Evolutionary conservation across 2,888 invertebrate species (phyloP), one percentile per base, ranked within the genome.

Genomic region (Ornithoptera alexandrae): DNA sequence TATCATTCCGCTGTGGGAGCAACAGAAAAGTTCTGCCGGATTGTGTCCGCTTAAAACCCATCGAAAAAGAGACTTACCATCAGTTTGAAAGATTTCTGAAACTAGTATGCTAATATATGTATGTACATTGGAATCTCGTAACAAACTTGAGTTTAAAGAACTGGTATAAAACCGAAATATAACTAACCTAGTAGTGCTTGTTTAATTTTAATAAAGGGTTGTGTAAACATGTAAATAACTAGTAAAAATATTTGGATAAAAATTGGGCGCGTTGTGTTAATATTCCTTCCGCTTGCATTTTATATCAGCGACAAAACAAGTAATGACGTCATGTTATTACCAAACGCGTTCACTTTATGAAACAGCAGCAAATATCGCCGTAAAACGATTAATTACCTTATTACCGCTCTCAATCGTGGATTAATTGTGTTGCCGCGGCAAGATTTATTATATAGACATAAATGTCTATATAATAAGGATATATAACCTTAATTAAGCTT

Each of bases 321-420:
- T 24, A 24, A 56, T 65, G 68, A 69, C 62, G 65, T 69, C 65
- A 62, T 57, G n/a, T 18, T 62, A 66, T 62, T 58, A 36, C 57
- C 57, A 63, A 68, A 59, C 57, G 24, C 50, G 58, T 7, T 57
- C 12, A 24, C 42, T 69, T 65, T 62, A 66, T 57, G 68, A 58
- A 62, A 59, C 46, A 46, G 46, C 22, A 39, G 50, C 60, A 53
- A 65, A 65, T 69, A 62, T 57, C 46, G 69, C 62, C 20, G 57
- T 62, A 62, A 69, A 61, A 69, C 39, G 22, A 30, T 62, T 62
- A 61, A 69, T 62, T 69, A 65, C 57, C 5, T 65, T 69, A 69
- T 65, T 65, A 65, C 42, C n/a, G 46, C 61, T 46, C 57, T 46
- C 65, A 69, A 68, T 64, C 46, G 50, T 18, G 30, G 59, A 58